Evolutionary conservation across 2,888 invertebrate species (phyloP), one percentile per base, ranked within the genome.

Genomic region (Molanna angustata): DNA sequence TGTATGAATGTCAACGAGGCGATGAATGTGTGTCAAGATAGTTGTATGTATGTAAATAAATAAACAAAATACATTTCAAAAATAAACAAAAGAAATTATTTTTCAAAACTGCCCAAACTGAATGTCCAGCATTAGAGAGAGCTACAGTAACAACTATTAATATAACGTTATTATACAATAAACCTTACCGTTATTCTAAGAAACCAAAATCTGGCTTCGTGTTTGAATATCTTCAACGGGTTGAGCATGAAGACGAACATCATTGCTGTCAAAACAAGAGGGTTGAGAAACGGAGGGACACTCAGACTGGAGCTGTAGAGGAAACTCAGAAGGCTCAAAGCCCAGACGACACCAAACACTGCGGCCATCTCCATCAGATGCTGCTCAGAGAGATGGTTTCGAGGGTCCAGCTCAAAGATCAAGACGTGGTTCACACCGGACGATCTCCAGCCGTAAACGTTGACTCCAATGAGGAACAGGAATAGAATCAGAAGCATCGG

Each of bases 351-450:
- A 4, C 94, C 95, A 58, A 97, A 90, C 49, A 95, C 88, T 0
- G 94, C 88, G 0, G 96, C 91, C 63, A 94, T 71, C 70, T 97
- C 97, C 83, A 97, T 93, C 33, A 98, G 78, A 72, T 97, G 92
- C 65, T 96, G 95, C 63, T 96, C 95, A 0, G 90, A 90, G 0
- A 93, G 74, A 70, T 97, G 95, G 70, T 95, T 94, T 52, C 97
- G 78, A 0, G 97, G 97, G 70, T 98, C 96, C 64, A 98, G 75
- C 68, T 97, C 97, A 71, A 98, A 98, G 62, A 98, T 98, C 1
- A 98, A 78, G 0, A 98, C 97, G 68, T 98, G 97, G 74, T 97
- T 97, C 11, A 98, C 97, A 2, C 98, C 97, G 0, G 95, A 94
- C 0, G 94, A 92, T 59, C 96, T 78, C 97, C 97, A 97, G 4